These are phyloP conservation scores for human DNA, from an alignment of 2,113 vertebrate genomes.

Conservation along the genomic window DNA sequence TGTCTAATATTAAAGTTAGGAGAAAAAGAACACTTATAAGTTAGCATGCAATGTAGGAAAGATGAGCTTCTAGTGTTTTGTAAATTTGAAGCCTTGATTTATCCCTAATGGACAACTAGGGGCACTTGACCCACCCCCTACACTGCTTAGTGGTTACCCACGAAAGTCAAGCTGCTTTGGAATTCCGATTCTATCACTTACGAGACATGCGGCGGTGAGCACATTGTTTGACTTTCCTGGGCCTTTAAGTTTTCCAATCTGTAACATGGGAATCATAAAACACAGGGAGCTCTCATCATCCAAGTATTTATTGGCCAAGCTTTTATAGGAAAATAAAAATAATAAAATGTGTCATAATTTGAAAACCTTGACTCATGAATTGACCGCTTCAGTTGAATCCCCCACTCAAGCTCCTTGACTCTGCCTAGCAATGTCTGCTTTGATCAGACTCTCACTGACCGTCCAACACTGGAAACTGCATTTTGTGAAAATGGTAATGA, in stretches of 20 bases:
- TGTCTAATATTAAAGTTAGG: neutral
- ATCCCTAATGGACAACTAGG: neutral
- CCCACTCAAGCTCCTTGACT: neutral
- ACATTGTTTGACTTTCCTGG: neutral
- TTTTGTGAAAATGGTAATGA: neutral
- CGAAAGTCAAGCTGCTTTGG: neutral
- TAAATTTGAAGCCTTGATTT: neutral
- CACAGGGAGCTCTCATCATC: neutral
- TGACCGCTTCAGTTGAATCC: neutral
- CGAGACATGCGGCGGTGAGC: neutral
- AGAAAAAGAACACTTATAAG: neutral
- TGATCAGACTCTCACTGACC: neutral
- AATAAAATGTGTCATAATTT: neutral
- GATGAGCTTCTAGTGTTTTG: neutral
- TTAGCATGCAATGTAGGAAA: neutral
- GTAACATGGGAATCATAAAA: neutral
- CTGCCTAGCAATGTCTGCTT: neutral
- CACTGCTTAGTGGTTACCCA: neutral
- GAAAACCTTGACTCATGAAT: slow-evolving; percentile 3
- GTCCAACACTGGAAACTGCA: neutral
- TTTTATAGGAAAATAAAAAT: neutral
- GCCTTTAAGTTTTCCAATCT: neutral
- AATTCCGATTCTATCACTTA: neutral
- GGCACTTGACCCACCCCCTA: neutral
- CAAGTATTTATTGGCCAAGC: neutral